Conservation (phyloP, 2,888 invertebrate species). For the Dinocampus coccinellae region DNA sequence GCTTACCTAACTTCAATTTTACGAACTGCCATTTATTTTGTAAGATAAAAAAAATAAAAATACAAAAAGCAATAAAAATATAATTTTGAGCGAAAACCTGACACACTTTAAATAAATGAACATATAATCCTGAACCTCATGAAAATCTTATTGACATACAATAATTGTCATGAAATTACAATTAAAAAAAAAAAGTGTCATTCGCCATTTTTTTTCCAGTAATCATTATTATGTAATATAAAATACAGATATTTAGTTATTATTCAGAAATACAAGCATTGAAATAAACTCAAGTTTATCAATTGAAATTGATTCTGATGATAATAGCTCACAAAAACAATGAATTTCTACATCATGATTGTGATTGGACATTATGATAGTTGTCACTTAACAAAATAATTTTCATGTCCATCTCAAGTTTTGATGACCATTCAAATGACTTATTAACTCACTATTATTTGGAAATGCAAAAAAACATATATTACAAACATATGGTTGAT, state of each 20-base stretch:
- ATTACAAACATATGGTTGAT: conserved; percentile 7
- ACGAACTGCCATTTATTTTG: not conserved
- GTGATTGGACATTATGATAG: no score
- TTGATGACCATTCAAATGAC: conserved; percentile 1
- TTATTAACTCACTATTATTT: not conserved
- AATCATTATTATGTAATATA: not conserved
- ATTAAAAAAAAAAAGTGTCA: not conserved
- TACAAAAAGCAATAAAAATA: not conserved
- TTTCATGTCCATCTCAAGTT: not conserved
- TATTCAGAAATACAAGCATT: not conserved
- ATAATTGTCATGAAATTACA: not conserved
- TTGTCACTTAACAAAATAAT: not conserved
- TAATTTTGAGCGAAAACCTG: not conserved
- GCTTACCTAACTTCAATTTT: no score
- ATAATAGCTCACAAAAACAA: not conserved
- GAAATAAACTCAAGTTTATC: no score
- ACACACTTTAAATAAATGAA: not conserved
- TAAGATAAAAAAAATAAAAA: not conserved
- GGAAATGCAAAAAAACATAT: conserved; percentile 16
- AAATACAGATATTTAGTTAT: not conserved
- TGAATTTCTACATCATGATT: not conserved
- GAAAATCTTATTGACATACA: not conserved
- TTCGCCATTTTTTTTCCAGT: not conserved
- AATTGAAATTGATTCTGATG: not conserved
- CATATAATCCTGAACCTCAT: not conserved